A percentile compares a stretch with the other conserved stretches of the same genome.
Evolutionary conservation across 2,888 invertebrate genomes (phyloP).

Genomic region (Galerucella nymphaeae): DNA sequence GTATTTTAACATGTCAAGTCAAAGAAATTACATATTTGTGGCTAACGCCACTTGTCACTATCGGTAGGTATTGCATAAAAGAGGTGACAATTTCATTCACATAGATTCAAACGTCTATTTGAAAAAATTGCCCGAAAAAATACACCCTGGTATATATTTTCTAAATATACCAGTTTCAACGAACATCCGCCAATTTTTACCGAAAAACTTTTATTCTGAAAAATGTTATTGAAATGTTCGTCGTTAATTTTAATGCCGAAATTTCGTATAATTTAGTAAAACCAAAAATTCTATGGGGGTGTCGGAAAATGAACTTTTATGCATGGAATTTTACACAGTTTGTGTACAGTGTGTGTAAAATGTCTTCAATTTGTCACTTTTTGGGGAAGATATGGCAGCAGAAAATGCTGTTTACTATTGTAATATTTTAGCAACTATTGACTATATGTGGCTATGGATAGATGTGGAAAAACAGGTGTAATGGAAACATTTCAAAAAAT

Average conservation of each 20-base stretch:
- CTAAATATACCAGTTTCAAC: constrained; percentile 10
- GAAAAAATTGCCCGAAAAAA: constrained; percentile 52
- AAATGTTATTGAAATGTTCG: constrained; percentile 3
- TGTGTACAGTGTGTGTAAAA: constrained; percentile 48
- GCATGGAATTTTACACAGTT: constrained; percentile 53
- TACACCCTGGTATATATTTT: constrained; percentile 43
- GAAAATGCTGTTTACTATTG: constrained; percentile 58
- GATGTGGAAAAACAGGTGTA: constrained; percentile 42
- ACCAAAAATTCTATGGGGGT: constrained; percentile 43
- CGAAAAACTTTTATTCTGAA: constrained; percentile 7
- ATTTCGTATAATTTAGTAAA: constrained; percentile 30
- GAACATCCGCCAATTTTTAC: constrained; percentile 15
- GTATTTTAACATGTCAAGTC: constrained; percentile 55
- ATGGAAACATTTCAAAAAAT: constrained; percentile 35
- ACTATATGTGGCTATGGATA: constrained; percentile 59
- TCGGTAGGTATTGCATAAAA: constrained; percentile 53
- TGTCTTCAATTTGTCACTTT: constrained; percentile 60
- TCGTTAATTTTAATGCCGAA: constrained; percentile 22
- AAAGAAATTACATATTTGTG: constrained; percentile 36
- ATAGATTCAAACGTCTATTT: constrained; percentile 31
- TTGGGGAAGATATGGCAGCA: constrained; percentile 60
- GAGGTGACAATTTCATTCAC: constrained; percentile 50
- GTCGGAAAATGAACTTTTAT: constrained; percentile 50
- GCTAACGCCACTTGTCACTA: constrained; percentile 45
- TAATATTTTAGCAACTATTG: constrained; percentile 60